Evolutionary conservation across 2,797 vertebrate genomes (phyloP), one percentile per base, ranked within the genome.

Genomic region (Falco peregrinus): DNA sequence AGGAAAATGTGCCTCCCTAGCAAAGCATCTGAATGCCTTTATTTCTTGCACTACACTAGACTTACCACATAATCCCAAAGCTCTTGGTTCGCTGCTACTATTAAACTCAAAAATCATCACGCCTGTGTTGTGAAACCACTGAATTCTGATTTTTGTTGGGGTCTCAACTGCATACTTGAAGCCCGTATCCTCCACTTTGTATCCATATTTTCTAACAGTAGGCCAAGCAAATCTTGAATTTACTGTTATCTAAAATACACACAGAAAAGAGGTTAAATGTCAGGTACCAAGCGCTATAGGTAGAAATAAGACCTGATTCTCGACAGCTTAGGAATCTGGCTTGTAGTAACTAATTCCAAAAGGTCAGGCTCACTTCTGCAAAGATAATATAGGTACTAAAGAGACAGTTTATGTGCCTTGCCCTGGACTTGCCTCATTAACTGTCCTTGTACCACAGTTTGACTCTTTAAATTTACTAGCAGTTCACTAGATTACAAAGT

Each of bases 111-210:
- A 98, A 95, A 99, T 98, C 99, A 99, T 99, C 98, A 99, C 98
- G 18, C 99, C 99, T 2, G 99, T 99, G 96, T 97, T 98, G 97
- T 99, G 99, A 93, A 99, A 99, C 99, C 99, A 99, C 97, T 99
- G 99, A 94, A 99, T 98, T 97, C 98, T 99, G 64, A 99, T 96
- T 75, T 98, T 98, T 43, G 99, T 97, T 1, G 99, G 99, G 3
- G 98, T 99, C 84, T 97, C 98, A 97, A 99, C 98, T 28, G 98
- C 84, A 74, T 99, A 99, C 99, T 99, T 99, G 97, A 99, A 99
- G 61, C 99, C 99, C 0, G 99, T 99, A 97, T 99, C 99, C 88
- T 99, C 98, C 48, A 99, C 97, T 97, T 98, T 99, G 96, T 99
- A 99, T 53, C 99, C 99, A 4, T 98, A 98, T 97, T 99, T 99